Evolutionary conservation across 2,113 vertebrate species (phyloP).

Genomic region (Paradoxurus hermaphroditus): DNA sequence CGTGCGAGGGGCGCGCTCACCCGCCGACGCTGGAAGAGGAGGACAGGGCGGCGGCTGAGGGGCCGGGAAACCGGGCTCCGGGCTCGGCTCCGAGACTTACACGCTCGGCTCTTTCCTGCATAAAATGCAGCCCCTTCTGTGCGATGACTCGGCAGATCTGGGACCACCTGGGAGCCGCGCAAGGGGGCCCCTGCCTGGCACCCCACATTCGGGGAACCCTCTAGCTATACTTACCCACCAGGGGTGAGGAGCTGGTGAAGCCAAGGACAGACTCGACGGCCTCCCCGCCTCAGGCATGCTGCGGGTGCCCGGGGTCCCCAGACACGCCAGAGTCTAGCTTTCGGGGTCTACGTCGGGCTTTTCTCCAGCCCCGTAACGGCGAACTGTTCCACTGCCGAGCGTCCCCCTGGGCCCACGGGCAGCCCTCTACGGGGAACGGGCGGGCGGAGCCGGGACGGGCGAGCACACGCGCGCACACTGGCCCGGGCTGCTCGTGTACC

Average conservation of each 20-base stretch:
- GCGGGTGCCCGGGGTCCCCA: neutral
- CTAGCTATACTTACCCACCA: neutral
- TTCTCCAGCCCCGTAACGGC: neutral
- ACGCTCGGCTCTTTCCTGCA: neutral
- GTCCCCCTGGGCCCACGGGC: neutral
- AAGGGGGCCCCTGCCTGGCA: neutral
- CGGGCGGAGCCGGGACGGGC: neutral
- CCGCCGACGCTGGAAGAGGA: neutral
- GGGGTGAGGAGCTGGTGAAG: neutral
- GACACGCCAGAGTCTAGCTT: neutral
- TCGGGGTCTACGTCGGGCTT: neutral
- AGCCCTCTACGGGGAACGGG: neutral
- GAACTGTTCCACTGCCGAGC: neutral
- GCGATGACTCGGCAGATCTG: neutral
- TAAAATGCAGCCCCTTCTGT: neutral
- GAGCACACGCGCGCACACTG: accelerated
- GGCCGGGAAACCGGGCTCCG: neutral
- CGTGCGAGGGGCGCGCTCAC: neutral
- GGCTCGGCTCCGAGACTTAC: neutral
- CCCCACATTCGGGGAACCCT: neutral
- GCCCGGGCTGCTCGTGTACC: neutral
- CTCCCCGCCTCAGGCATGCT: neutral
- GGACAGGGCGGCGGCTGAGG: neutral
- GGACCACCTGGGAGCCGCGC: neutral
- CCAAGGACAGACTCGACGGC: neutral